A percentile compares a stretch with the other conserved stretches of the same genome.
Conservation (phyloP, 2,888 invertebrate genomes). For the Parnassius glacialis region DNA sequence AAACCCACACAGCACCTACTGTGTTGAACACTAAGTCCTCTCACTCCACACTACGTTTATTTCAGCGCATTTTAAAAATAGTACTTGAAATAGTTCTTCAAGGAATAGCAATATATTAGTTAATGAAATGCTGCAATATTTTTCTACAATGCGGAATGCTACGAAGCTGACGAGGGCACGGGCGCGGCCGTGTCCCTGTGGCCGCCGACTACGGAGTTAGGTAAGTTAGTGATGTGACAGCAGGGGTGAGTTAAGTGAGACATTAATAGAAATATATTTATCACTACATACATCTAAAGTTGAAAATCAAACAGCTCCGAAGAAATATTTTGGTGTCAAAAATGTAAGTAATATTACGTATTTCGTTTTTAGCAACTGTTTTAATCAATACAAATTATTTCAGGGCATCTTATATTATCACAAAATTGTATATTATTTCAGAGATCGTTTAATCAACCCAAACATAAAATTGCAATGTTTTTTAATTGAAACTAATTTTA, state of each 20-base stretch:
- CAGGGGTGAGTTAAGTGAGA: constrained; percentile 10
- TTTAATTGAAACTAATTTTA: too few species aligned
- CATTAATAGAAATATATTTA: constrained; percentile 1
- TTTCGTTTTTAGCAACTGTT: too few species aligned
- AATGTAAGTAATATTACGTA: too few species aligned
- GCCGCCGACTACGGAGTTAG: constrained; percentile 56
- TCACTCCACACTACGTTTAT: constrained; percentile 22
- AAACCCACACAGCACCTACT: constrained; percentile 48
- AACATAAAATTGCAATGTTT: too few species aligned
- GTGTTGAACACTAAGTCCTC: constrained; percentile 40
- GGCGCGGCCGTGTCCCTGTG: constrained; percentile 58
- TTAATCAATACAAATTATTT: too few species aligned
- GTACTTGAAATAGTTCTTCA: not conserved
- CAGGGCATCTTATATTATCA: too few species aligned
- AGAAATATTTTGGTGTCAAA: too few species aligned
- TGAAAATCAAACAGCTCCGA: too few species aligned
- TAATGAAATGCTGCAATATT: constrained; percentile 29
- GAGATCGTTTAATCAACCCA: too few species aligned
- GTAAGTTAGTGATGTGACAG: constrained; percentile 45
- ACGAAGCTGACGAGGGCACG: constrained; percentile 41
- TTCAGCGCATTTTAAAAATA: constrained; percentile 12
- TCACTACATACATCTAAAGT: too few species aligned
- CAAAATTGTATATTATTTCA: too few species aligned
- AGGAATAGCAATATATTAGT: not conserved
- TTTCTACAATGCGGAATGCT: constrained; percentile 39